These are phyloP conservation scores for Mesaphorura yosii DNA, from an alignment of 1,140 invertebrate genomes.

Conservation along the genomic window DNA sequence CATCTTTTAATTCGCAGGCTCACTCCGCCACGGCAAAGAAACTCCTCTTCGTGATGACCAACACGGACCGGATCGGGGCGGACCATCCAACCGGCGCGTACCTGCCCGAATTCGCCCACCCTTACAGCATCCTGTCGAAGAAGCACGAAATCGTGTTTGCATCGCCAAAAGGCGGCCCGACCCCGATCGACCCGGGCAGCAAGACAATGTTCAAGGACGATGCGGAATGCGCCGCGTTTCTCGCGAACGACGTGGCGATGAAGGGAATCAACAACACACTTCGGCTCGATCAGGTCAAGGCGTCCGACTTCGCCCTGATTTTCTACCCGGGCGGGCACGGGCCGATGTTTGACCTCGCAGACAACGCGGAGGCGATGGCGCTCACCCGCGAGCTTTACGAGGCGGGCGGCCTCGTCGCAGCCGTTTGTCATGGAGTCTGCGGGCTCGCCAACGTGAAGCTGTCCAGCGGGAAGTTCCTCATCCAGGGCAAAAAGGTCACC, in stretches of 20 bases:
- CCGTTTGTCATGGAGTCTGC: constrained; percentile 3
- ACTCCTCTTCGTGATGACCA: too few species aligned
- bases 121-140: constrained; percentile 1
- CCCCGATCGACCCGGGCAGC: constrained; percentile 4
- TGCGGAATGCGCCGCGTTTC: not conserved
- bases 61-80: too few species aligned
- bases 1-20: too few species aligned
- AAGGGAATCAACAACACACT: not conserved
- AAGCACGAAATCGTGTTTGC: constrained; percentile 3
- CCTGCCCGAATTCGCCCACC: constrained; percentile 10
- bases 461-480: constrained; percentile 1
- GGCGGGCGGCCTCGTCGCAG: not conserved
- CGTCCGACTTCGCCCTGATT: not conserved
- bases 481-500: not conserved
- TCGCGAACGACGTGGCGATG: constrained; percentile 1
- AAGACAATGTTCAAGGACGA: not conserved
- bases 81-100: constrained; percentile 3
- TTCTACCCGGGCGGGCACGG: constrained; percentile 12
- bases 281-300: not conserved
- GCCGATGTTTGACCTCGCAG: constrained; percentile 7
- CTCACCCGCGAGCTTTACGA: constrained; percentile 6
- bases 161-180: constrained; percentile 2
- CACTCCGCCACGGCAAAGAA: too few species aligned
- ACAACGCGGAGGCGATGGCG: not conserved
- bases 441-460: constrained; percentile 3